Base-by-base conservation (phyloP, 1,140 invertebrate genomes). In the Drosophila mojavensis region DNA sequence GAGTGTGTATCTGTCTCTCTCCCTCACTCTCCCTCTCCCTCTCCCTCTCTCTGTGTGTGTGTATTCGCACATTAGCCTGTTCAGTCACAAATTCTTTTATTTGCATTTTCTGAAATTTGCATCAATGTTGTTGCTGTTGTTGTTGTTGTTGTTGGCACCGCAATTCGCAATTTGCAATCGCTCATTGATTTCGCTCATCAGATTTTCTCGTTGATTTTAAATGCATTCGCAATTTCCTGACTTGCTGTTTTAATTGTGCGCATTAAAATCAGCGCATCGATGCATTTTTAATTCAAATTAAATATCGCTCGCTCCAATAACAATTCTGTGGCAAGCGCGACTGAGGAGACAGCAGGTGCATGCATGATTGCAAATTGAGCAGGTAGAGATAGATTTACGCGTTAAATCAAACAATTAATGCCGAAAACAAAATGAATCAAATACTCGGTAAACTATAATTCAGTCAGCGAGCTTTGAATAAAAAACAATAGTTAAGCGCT, bases 261-360 rank as follows among this genome's bases (percentile, higher is more conserved):
- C 83, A 86, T 86, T 88, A 74, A 89, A 75, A 88, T 89, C 84
- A 77, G 63, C 64, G 73, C 84, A 88, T 39, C 79, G 83, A 79
- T 88, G 82, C 83, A 88, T 88, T 79, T 88, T 89, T 66, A 89
- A 88, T 88, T 79, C 73, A 89, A 89, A 83, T 83, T 88, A 88
- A 88, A 83, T 83, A 80, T 59, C 81, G 61, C 61, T 47, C 10
- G 56, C n/a, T 11, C 11, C 39, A 45, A 43, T 24, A 51, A 53
- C 10, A 67, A 26, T 33, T 33, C 24, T 5, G 11, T 9, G 15
- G 11, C 36, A 13, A 41, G 26, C 30, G 24, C 13, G 62, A 36
- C 61, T n/a, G 11, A 58, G 33, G n/a, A 9, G 33, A 30, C 30
- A 33, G 33, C 41, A 70, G 11, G 13, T 47, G 51, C 10, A 17